A percentile compares a stretch with the other conserved stretches of the same genome.
Conservation (phyloP, 2,113 vertebrate genomes). For the Panurus biarmicus region DNA sequence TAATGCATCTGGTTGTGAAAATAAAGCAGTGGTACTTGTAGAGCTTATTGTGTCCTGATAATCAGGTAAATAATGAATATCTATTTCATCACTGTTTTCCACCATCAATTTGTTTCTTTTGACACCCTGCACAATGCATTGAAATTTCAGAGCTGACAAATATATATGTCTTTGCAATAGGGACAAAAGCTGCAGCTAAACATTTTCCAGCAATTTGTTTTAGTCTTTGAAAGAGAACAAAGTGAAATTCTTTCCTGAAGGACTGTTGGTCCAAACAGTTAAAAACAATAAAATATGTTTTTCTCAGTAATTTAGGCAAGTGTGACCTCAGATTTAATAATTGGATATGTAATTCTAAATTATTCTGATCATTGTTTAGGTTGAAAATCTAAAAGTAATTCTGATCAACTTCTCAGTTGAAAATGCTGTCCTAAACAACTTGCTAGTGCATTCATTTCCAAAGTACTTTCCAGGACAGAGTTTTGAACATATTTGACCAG, state of each 20-base stretch:
- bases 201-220: not conserved
- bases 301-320: not conserved
- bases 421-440: not conserved
- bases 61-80: not conserved
- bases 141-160: not conserved
- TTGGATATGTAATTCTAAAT: not conserved
- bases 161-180: not conserved
- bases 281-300: not conserved
- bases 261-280: not conserved
- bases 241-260: not conserved
- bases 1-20: not conserved
- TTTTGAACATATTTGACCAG: not conserved
- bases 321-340: not conserved
- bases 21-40: not conserved
- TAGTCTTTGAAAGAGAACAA: not conserved
- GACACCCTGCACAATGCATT: not conserved
- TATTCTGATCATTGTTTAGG: not conserved
- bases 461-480: not conserved
- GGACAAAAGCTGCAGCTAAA: not conserved
- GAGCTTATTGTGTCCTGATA: not conserved
- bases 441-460: not conserved
- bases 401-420: not conserved
- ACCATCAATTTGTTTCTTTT: not conserved
- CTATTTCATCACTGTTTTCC: not conserved
- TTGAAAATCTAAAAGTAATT: no score